A percentile compares a stretch with the other conserved stretches of the same genome.
Conservation (phyloP, 1,140 invertebrate genomes). For the Zaprionus vittiger region DNA sequence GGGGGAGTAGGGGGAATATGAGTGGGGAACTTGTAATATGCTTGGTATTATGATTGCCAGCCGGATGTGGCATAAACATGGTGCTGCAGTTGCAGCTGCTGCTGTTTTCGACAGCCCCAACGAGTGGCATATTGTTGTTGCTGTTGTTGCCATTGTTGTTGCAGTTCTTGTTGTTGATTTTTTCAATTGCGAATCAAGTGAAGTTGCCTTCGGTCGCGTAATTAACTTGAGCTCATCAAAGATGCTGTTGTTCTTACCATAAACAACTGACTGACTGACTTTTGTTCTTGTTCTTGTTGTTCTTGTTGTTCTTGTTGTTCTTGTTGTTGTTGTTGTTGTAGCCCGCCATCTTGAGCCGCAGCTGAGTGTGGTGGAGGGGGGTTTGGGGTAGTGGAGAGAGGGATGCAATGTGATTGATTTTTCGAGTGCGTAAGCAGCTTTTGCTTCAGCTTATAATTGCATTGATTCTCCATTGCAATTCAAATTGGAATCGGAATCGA, state of each 20-base stretch:
- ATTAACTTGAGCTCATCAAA: conserved; percentile 1
- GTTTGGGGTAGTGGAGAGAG: too few relatives aligned
- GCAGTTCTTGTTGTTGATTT: not conserved
- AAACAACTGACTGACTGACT: not conserved
- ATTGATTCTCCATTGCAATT: conserved; percentile 2
- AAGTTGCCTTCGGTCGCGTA: not conserved
- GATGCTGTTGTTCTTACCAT: not conserved
- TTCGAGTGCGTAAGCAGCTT: conserved; percentile 2
- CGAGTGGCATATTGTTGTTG: not conserved
- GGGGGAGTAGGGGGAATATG: not conserved
- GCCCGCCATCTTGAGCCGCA: not conserved
- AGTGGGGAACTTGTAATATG: too few relatives aligned
- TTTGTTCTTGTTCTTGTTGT: not conserved
- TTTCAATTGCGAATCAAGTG: not conserved
- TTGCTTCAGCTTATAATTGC: conserved; percentile 3
- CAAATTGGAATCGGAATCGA: conserved; percentile 3
- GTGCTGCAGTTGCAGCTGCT: not conserved
- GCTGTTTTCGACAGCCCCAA: not conserved
- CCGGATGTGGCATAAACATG: not conserved
- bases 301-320: not conserved
- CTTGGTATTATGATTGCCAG: not conserved
- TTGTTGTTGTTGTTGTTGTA: not conserved
- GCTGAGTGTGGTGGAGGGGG: not conserved
- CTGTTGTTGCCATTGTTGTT: too few relatives aligned
- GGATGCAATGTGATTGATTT: not conserved